Evolutionary conservation across 2,888 invertebrate genomes (phyloP).

Genomic region (Pseudococcus jackbeardsleyi): DNA sequence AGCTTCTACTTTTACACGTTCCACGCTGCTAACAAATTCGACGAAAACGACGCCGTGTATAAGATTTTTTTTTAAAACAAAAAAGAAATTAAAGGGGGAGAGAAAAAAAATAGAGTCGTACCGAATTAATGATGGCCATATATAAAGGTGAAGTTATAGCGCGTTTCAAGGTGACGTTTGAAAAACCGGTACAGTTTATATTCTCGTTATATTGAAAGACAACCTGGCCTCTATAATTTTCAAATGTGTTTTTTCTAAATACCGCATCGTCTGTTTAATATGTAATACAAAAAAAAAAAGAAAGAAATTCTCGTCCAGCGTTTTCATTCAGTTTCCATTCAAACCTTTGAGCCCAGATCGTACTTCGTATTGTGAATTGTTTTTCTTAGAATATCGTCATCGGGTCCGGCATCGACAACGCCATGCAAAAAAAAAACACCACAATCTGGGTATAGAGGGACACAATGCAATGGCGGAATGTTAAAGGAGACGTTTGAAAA

Average conservation of each 20-base stretch:
- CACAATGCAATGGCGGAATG: constrained; percentile 50
- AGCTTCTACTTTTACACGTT: constrained; percentile 65
- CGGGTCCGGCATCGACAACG: background rate
- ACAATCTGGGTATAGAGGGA: background rate
- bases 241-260: constrained; percentile 64
- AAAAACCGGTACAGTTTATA: constrained; percentile 64
- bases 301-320: constrained; percentile 14
- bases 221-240: constrained; percentile 61
- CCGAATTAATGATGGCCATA: constrained; percentile 65
- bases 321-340: constrained; percentile 60
- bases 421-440: background rate
- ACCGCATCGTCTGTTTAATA: constrained; percentile 56
- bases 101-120: constrained; percentile 63
- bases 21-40: constrained; percentile 63
- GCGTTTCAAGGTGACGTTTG: constrained; percentile 64
- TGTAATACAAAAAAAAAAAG: constrained; percentile 31
- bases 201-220: constrained; percentile 64
- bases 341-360: constrained; percentile 3
- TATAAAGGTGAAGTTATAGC: constrained; percentile 63
- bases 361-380: constrained; percentile 43
- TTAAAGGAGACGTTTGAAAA: constrained; percentile 61
- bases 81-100: constrained; percentile 55
- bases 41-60: constrained; percentile 61
- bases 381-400: constrained; percentile 3
- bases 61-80: constrained; percentile 58